Evolutionary conservation across 2,797 vertebrate genomes (phyloP), one percentile per base, ranked within the genome.

Genomic region (Tokudaia tokunoshimensis): DNA sequence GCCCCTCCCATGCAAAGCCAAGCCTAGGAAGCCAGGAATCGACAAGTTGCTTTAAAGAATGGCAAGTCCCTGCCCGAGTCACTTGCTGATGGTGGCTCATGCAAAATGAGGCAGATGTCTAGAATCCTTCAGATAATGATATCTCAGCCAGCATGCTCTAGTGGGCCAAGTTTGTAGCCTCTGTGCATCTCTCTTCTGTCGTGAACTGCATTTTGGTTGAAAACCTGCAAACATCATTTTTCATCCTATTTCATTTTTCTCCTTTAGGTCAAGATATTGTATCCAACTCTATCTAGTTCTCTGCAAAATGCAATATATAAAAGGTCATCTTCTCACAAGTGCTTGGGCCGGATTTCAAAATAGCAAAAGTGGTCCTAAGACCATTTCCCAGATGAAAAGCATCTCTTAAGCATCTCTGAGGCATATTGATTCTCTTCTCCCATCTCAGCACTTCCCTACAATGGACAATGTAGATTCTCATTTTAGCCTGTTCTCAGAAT

Each of bases 61-160:
- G 82, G 96, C 96, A 94, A 94, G 96, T 97, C 91, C 94, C 95
- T 97, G 81, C 96, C 97, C 97, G 97, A 98, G 98, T 98, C 98
- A 98, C 76, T 98, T 98, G 97, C 98, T 97, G 97, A 97, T 96
- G 74, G 81, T 76, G 65, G 34, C 84, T 93, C 93, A 98, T 98
- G 98, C 97, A 98, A 98, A 98, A 98, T 97, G 98, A 98, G 98
- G 98, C 98, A 99, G 98, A 98, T 98, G 98, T 98, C 98, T 98
- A 97, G 98, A 98, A 98, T 97, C 95, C 37, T 75, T 98, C 97
- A 96, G 80, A 98, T 97, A 98, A 98, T 98, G 98, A 97, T 97
- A 97, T 98, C 98, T 97, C 96, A 98, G 96, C 92, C 97, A 90
- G 96, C 96, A 34, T 85, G 95, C 85, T 97, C 97, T 19, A 44